Percentiles rank a stretch among this genome's conserved stretches.
Conservation (phyloP, 2,888 invertebrate genomes). For the Pasiphila rectangulata region DNA sequence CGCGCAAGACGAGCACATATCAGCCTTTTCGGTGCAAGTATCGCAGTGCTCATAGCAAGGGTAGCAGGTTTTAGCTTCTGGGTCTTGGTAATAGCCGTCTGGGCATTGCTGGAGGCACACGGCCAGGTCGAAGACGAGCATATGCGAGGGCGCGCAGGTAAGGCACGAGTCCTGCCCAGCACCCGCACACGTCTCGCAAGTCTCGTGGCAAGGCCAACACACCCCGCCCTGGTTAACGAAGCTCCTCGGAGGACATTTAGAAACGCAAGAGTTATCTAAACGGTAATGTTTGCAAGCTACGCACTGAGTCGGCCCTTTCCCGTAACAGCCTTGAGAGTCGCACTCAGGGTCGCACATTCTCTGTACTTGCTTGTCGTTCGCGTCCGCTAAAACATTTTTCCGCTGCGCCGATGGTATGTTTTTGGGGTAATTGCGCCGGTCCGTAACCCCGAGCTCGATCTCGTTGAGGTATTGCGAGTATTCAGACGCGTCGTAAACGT, state of each 20-base stretch:
- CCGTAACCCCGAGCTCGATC: conserved; percentile 76
- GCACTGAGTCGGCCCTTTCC: conserved; percentile 91
- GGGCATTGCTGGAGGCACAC: conserved; percentile 94
- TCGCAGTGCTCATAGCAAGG: conserved; percentile 94
- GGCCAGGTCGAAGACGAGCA: conserved; percentile 90
- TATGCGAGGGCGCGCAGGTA: conserved; percentile 90
- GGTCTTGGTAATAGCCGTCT: conserved; percentile 92
- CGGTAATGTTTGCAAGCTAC: conserved; percentile 91
- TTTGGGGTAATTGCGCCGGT: conserved; percentile 83
- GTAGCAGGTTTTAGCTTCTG: conserved; percentile 88
- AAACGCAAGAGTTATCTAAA: conserved; percentile 91
- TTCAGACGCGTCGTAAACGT: conserved; percentile 81
- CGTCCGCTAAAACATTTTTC: conserved; percentile 82
- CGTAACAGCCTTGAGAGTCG: conserved; percentile 89
- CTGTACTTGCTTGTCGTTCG: conserved; percentile 82
- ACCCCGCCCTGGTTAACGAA: conserved; percentile 90
- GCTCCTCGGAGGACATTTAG: conserved; percentile 90
- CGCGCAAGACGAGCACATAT: conserved; percentile 92
- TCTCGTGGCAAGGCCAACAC: conserved; percentile 93
- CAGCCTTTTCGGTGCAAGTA: conserved; percentile 90
- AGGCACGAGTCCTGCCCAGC: conserved; percentile 92
- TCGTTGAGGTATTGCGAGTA: conserved; percentile 80
- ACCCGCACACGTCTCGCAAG: conserved; percentile 93
- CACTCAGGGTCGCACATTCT: conserved; percentile 91
- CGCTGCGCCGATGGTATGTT: conserved; percentile 83